These are phyloP conservation scores for Hyles euphorbiae DNA, from an alignment of 1,140 invertebrate genomes.

Conservation along the genomic window DNA sequence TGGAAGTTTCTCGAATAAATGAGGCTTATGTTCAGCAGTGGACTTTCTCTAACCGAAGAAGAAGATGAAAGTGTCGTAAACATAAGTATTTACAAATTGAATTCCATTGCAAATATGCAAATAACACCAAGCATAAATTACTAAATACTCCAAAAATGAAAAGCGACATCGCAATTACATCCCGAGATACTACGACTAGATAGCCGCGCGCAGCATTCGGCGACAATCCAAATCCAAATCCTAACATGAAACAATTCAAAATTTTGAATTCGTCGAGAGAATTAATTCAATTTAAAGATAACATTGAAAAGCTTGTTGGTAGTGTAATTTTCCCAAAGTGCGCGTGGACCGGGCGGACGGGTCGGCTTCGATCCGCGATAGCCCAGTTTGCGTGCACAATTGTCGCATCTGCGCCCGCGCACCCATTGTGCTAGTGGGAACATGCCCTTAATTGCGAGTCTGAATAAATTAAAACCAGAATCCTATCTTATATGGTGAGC, in stretches of 20 bases:
- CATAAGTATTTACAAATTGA: too few species aligned
- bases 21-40: too few species aligned
- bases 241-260: not conserved
- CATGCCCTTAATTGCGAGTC: constrained; percentile 65
- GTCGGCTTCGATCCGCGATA: constrained; percentile 52
- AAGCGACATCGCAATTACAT: too few species aligned
- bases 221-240: too few species aligned
- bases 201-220: too few species aligned
- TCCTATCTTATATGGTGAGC: constrained; percentile 43
- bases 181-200: too few species aligned
- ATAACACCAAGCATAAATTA: too few species aligned
- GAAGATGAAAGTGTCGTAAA: too few species aligned
- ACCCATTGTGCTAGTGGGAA: constrained; percentile 60
- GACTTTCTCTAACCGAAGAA: too few species aligned
- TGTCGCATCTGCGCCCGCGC: constrained; percentile 57
- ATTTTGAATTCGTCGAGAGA: not conserved
- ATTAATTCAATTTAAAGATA: not conserved
- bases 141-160: too few species aligned
- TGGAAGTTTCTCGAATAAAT: too few species aligned
- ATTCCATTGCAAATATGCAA: too few species aligned
- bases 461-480: constrained; percentile 70
- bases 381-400: constrained; percentile 56
- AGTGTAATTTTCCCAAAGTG: constrained; percentile 7
- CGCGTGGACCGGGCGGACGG: constrained; percentile 18
- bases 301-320: not conserved